A percentile compares a stretch with the other conserved stretches of the same genome.
phyloP scores from a whole-genome alignment of 1,140 invertebrate species.

The Octopus sinensis region DNA sequence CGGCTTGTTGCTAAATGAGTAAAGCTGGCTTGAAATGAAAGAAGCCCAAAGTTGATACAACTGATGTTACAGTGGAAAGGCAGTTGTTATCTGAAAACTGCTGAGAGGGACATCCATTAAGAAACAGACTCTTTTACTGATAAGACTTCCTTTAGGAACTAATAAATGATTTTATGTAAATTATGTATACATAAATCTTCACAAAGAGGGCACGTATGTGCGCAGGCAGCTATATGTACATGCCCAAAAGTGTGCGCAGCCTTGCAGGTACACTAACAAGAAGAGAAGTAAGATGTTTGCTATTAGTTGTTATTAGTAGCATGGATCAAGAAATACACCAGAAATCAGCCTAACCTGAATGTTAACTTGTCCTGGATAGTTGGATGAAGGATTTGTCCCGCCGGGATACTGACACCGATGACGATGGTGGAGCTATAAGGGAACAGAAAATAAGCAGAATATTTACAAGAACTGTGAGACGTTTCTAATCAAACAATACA shows the following conservation, averaged over 20 bases:
- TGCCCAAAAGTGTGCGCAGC: background rate
- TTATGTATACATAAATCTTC: background rate
- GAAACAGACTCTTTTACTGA: too few species aligned
- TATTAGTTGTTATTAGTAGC: background rate
- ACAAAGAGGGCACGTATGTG: background rate
- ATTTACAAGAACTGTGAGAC: background rate
- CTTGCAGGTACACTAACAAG: background rate
- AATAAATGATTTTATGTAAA: background rate
- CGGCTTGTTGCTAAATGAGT: too few species aligned
- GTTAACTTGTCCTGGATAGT: slow-evolving; percentile 9
- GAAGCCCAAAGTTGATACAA: too few species aligned
- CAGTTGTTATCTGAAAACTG: too few species aligned
- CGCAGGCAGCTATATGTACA: background rate
- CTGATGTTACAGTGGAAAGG: too few species aligned
- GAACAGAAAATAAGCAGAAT: background rate
- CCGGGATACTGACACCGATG: slow-evolving; percentile 7
- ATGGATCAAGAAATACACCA: background rate
- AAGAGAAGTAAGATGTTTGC: background rate
- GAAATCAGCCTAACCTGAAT: background rate
- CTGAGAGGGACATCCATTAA: too few species aligned
- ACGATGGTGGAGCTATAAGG: slow-evolving; percentile 2
- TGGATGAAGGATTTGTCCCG: slow-evolving; percentile 8
- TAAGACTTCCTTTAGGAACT: too few species aligned
- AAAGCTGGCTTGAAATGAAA: too few species aligned
- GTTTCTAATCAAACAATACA: background rate